Percentiles rank a stretch among this genome's conserved stretches.
Conservation (phyloP, 2,113 vertebrate species). For the Ursus arctos region DNA sequence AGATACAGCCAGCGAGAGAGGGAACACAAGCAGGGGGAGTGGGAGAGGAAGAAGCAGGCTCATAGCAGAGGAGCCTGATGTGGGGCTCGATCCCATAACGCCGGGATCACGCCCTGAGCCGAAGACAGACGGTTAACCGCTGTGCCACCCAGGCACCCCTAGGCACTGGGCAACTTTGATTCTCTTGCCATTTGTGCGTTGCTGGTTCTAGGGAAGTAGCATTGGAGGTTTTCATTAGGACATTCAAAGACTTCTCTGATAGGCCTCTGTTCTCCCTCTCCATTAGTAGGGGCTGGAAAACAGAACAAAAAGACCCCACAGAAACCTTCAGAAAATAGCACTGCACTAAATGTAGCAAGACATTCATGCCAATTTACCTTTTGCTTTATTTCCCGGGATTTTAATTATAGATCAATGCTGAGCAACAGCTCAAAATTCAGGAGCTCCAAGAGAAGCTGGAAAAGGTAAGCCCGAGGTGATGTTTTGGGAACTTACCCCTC, state of each 20-base stretch:
- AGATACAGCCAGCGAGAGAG: too few species aligned
- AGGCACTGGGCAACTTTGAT: background rate
- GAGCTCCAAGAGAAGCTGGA: slow-evolving; percentile 97
- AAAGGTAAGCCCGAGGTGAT: slow-evolving; percentile 91
- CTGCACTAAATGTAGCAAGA: slow-evolving; percentile 23
- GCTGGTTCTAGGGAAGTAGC: background rate
- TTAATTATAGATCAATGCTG: slow-evolving; percentile 92
- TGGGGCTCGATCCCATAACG: too few species aligned
- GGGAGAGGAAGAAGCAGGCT: too few species aligned
- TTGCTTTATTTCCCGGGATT: slow-evolving; percentile 62
- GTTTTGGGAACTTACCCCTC: background rate
- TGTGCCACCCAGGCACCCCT: too few species aligned
- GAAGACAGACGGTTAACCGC: too few species aligned
- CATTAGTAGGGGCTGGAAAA: slow-evolving; percentile 38
- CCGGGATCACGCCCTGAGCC: too few species aligned
- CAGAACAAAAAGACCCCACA: background rate
- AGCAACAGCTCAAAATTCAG: slow-evolving; percentile 96
- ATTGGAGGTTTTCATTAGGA: background rate
- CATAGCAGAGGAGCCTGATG: too few species aligned
- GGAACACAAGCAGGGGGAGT: too few species aligned
- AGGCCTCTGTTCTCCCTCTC: background rate
- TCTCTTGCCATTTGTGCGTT: background rate
- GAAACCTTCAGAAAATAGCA: slow-evolving; percentile 27
- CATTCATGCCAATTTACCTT: slow-evolving; percentile 37
- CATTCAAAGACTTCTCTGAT: background rate